phyloP scores from a whole-genome alignment of 2,888 invertebrate species.

The Cylindroiulus punctatus region DNA sequence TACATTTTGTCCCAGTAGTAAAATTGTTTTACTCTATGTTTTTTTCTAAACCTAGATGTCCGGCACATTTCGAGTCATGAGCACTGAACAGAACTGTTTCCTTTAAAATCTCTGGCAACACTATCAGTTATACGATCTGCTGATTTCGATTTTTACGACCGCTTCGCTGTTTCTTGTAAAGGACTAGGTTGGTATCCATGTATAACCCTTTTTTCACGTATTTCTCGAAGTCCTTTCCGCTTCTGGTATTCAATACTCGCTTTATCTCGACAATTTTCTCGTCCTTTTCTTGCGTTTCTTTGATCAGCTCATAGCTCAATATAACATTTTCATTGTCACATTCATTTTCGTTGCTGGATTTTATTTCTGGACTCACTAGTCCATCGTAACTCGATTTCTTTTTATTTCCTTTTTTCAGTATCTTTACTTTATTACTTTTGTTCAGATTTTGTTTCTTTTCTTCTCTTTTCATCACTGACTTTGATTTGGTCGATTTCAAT shows the following conservation, averaged over 20 bases:
- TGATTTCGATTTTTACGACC: not conserved
- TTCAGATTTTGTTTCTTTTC: not conserved
- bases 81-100: not conserved
- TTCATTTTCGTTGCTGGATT: not conserved
- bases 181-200: not conserved
- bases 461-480: too few relatives aligned
- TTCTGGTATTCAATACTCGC: not conserved
- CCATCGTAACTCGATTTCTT: too few relatives aligned
- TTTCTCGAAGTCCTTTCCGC: too few relatives aligned
- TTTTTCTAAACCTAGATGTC: constrained; percentile 24
- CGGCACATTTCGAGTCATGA: constrained; percentile 9
- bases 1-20: not conserved
- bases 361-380: not conserved
- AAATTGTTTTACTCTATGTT: not conserved
- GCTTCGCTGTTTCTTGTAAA: not conserved
- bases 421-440: not conserved
- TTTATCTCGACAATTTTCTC: not conserved
- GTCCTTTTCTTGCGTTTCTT: not conserved
- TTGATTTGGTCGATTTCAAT: too few relatives aligned
- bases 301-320: not conserved
- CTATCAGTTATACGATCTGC: not conserved
- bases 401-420: too few relatives aligned
- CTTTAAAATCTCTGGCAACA: not conserved
- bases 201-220: not conserved
- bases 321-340: not conserved